Evolutionary conservation across 2,797 vertebrate genomes (phyloP), one percentile per base, ranked within the genome.

Genomic region (Gadopsis bispinosus): DNA sequence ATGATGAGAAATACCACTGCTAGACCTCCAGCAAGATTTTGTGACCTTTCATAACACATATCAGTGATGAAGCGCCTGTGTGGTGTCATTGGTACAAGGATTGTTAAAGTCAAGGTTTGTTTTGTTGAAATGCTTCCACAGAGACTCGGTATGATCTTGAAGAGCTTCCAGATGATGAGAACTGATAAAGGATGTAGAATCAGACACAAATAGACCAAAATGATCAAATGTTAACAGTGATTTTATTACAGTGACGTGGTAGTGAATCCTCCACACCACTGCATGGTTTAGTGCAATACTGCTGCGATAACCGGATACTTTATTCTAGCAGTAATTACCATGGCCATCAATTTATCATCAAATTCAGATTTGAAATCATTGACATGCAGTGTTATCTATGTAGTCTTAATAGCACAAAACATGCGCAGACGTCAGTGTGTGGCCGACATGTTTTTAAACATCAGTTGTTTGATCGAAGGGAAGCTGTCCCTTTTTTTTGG

Each of bases 101-200:
- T 66, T 43, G 54, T 77, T 51, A 31, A 58, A 80, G 75, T 81
- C n/a, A n/a, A 65, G 19, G 31, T 60, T 83, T 75, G 10, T 60
- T 75, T 76, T 76, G 64, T 29, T 77, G 50, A 85, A 75, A 86
- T 83, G 65, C 78, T 87, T 86, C 74, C 77, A 80, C 54, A 64
- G 78, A 80, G 43, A 29, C 69, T 74, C 1, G 17, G 55, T 86
- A 47, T 67, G 75, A 77, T 69, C 68, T 71, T 80, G 43, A 90
- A 80, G 79, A 91, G 88, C 91, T 91, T 92, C 88, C 87, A 87
- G 62, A 68, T 48, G 58, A 75, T 73, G 53, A 72, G 51, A 82
- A 59, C 58, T 22, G 7, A 61, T 64, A 54, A 73, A 80, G 17
- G 29, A 43, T 53, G 54, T 79, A 12, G 79, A 84, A 75, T 77